phyloP scores from a whole-genome alignment of 92 coral and sea anemone genomes.

The Epizoanthus illoricatus region DNA sequence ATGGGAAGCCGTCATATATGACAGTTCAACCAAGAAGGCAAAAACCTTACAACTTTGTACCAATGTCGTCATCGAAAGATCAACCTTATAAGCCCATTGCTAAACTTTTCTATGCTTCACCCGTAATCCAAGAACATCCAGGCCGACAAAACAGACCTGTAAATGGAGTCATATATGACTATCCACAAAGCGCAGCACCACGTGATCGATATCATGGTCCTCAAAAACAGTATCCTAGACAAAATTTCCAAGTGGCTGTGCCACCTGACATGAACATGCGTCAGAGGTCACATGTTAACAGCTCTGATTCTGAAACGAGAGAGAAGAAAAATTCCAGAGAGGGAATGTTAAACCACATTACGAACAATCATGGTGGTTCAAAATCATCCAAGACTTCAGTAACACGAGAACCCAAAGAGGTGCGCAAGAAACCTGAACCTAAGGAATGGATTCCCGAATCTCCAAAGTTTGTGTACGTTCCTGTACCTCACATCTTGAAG shows the following conservation, averaged over 20 bases:
- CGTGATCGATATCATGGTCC: not conserved
- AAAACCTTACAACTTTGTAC: slow-evolving; percentile 30
- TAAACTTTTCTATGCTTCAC: slow-evolving; percentile 13
- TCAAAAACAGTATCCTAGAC: slow-evolving; percentile 25
- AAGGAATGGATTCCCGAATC: slow-evolving; percentile 70
- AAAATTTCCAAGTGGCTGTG: slow-evolving; percentile 5
- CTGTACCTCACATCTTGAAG: slow-evolving; percentile 77
- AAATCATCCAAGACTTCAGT: slow-evolving; percentile 55
- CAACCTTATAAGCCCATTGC: slow-evolving; percentile 27
- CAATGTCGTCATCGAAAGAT: slow-evolving; percentile 21
- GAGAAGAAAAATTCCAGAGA: slow-evolving; percentile 28
- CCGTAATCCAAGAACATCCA: slow-evolving; percentile 28
- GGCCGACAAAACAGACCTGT: slow-evolving; percentile 30
- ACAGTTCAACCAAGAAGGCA: slow-evolving; percentile 26
- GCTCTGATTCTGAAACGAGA: slow-evolving; percentile 30
- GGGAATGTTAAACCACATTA: slow-evolving; percentile 5
- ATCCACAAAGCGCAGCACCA: slow-evolving; percentile 20
- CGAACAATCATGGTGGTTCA: not conserved
- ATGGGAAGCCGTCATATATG: slow-evolving; percentile 41
- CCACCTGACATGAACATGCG: slow-evolving; percentile 18
- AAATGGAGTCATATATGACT: slow-evolving; percentile 40
- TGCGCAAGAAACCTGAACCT: slow-evolving; percentile 79
- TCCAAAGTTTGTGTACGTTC: slow-evolving; percentile 74
- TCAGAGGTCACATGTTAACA: slow-evolving; percentile 24
- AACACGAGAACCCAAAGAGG: slow-evolving; percentile 56